Evolutionary conservation across 2,113 vertebrate species (phyloP).

Genomic region (Hypanus sabinus): DNA sequence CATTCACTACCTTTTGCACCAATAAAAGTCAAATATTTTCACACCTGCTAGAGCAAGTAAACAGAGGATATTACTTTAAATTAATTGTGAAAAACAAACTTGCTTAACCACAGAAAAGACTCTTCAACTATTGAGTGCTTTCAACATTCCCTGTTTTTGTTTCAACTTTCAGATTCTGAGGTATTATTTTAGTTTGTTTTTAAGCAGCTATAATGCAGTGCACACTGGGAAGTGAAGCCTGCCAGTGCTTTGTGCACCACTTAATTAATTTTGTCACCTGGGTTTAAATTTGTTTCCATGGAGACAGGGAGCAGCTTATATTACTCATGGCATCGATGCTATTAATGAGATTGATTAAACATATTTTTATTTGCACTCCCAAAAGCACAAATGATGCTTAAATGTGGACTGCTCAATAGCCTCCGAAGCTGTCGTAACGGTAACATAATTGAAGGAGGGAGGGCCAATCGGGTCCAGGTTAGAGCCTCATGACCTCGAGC

Average conservation of each 20-base stretch:
- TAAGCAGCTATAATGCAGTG: background rate
- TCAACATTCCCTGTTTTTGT: no score
- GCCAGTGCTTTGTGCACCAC: background rate
- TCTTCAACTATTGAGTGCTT: no score
- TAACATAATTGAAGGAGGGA: background rate
- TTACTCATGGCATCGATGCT: background rate
- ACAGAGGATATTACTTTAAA: background rate
- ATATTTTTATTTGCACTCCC: background rate
- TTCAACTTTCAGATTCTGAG: no score
- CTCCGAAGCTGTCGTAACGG: background rate
- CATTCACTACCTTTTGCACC: background rate
- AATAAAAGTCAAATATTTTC: background rate
- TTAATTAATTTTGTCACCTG: background rate
- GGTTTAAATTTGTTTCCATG: conserved; percentile 16
- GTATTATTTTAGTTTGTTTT: no score
- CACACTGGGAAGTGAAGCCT: background rate
- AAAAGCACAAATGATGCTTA: background rate
- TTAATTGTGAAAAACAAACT: background rate
- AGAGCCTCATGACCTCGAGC: background rate
- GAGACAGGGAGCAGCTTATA: background rate
- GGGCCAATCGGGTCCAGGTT: background rate
- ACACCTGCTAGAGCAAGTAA: background rate
- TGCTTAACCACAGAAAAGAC: no score
- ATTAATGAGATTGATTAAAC: background rate
- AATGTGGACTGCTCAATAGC: background rate